Evolutionary conservation across 2,888 invertebrate genomes (phyloP).

Genomic region (Germaria angustata): DNA sequence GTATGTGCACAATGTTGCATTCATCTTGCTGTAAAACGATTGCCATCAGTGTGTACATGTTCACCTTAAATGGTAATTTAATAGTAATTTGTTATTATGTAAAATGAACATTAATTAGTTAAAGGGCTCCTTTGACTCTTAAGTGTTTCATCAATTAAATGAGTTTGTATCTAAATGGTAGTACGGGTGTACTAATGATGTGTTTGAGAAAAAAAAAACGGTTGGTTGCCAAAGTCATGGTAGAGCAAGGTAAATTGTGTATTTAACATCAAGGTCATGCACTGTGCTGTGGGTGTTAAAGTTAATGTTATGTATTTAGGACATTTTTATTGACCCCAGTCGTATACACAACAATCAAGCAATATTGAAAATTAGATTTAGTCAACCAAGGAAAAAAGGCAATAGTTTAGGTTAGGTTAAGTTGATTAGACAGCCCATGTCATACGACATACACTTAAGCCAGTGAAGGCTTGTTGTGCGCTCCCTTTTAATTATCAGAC

Average conservation of each 20-base stretch:
- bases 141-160: constrained; percentile 32
- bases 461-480: too few species aligned
- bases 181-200: background rate
- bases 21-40: constrained; percentile 6
- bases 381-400: too few species aligned
- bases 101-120: constrained; percentile 52
- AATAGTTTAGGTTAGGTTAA: too few species aligned
- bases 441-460: too few species aligned
- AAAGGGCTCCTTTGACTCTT: constrained; percentile 20
- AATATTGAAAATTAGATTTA: too few species aligned
- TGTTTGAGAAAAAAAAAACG: background rate
- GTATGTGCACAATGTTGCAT: background rate
- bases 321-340: too few species aligned
- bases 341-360: too few species aligned
- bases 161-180: background rate
- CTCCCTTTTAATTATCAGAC: too few species aligned
- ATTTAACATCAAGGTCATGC: too few species aligned
- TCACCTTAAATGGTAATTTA: constrained; percentile 54
- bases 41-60: constrained; percentile 43
- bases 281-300: background rate
- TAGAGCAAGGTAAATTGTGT: too few species aligned
- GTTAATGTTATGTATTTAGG: background rate
- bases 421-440: too few species aligned
- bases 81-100: constrained; percentile 54
- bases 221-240: too few species aligned